phyloP scores from a whole-genome alignment of 1,140 invertebrate species.

The Drosophila willistoni region DNA sequence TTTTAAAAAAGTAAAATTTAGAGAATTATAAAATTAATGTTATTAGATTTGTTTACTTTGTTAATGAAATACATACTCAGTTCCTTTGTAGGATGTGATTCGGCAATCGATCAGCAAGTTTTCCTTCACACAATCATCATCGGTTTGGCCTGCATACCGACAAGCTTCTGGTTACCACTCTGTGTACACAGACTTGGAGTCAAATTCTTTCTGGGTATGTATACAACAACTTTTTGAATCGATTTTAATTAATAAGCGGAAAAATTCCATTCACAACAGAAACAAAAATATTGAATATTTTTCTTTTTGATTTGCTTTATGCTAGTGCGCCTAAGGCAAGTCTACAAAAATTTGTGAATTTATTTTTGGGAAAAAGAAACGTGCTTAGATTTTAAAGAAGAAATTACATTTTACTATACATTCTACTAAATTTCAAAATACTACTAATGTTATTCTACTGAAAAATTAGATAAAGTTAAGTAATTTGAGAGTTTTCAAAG shows the following conservation, averaged over 20 bases:
- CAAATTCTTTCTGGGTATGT: constrained; percentile 89
- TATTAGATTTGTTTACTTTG: not conserved
- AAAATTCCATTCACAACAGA: too few relatives aligned
- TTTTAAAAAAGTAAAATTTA: too few relatives aligned
- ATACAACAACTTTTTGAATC: not conserved
- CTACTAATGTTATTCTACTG: constrained; percentile 37
- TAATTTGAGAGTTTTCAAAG: not conserved
- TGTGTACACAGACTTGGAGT: constrained; percentile 89
- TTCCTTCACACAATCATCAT: constrained; percentile 89
- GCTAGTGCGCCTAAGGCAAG: constrained; percentile 75
- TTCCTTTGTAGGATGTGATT: constrained; percentile 80
- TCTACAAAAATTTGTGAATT: constrained; percentile 68
- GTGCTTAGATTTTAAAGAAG: constrained; percentile 28
- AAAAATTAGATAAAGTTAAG: constrained; percentile 26
- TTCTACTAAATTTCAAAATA: constrained; percentile 43
- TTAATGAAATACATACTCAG: constrained; percentile 23
- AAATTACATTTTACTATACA: constrained; percentile 23
- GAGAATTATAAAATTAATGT: too few relatives aligned
- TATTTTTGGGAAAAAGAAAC: constrained; percentile 35
- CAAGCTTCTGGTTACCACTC: constrained; percentile 88
- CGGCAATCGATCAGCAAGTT: constrained; percentile 86
- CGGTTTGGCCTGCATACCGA: constrained; percentile 89
- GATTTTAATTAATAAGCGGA: constrained; percentile 10
- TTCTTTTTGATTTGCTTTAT: constrained; percentile 49
- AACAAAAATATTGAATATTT: not conserved